Conservation (phyloP, 2,797 vertebrate species). For the Sebastes diploproa region DNA sequence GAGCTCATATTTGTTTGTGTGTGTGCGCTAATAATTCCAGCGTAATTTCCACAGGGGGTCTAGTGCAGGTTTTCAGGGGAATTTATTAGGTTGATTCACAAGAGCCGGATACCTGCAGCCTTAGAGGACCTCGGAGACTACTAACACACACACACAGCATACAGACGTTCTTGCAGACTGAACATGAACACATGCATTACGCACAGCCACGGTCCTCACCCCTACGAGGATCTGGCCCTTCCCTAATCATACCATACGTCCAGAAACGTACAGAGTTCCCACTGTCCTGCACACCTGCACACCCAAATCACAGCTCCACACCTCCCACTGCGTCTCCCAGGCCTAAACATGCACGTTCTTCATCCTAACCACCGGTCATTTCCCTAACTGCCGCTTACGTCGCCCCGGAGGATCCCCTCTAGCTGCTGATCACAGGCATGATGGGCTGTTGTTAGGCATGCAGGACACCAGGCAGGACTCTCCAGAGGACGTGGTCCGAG, state of each 20-base stretch:
- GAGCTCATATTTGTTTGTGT: slow-evolving; percentile 29
- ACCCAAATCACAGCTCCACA: slow-evolving; percentile 14
- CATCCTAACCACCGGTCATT: slow-evolving; percentile 70
- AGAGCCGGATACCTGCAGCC: slow-evolving; percentile 38
- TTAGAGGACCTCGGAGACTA: slow-evolving; percentile 51
- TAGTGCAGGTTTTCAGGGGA: slow-evolving; percentile 38
- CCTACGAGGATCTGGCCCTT: slow-evolving; percentile 14
- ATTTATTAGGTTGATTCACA: slow-evolving; percentile 58
- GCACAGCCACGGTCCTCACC: slow-evolving; percentile 41
- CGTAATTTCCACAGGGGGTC: slow-evolving; percentile 47
- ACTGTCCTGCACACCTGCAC: slow-evolving; percentile 22
- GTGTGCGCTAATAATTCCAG: slow-evolving; percentile 32
- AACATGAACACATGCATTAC: slow-evolving; percentile 40
- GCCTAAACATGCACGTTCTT: slow-evolving; percentile 54
- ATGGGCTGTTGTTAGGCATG: slow-evolving; percentile 35
- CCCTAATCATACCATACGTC: slow-evolving; percentile 49
- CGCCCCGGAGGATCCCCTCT: slow-evolving; percentile 25
- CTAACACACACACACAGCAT: neutral
- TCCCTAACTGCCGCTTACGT: slow-evolving; percentile 70
- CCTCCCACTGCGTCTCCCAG: slow-evolving; percentile 29
- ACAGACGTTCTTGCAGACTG: neutral
- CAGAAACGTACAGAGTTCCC: neutral
- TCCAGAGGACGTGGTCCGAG: neutral
- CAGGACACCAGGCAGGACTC: slow-evolving; percentile 25
- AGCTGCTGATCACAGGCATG: slow-evolving; percentile 68